Evolutionary conservation across 2,888 invertebrate species (phyloP).

Genomic region (Lasioglossum vierecki): DNA sequence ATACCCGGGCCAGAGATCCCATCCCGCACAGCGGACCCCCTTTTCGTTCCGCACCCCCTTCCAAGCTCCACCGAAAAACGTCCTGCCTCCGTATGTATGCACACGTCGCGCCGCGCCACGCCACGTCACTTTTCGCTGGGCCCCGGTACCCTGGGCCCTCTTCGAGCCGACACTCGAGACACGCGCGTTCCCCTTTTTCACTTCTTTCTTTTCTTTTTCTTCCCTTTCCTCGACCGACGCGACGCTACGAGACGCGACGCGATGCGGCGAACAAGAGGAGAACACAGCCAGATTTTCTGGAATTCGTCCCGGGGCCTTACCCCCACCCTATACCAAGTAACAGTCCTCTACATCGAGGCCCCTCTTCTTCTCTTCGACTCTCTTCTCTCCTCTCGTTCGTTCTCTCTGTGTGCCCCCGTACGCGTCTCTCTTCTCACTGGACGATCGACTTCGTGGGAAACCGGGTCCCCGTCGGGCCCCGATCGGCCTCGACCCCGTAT

Average conservation of each 20-base stretch:
- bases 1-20: constrained; percentile 49
- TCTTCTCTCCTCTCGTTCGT: background rate
- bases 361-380: background rate
- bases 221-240: constrained; percentile 10
- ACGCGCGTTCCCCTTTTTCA: constrained; percentile 60
- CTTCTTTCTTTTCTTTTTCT: constrained; percentile 50
- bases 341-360: background rate
- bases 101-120: constrained; percentile 48
- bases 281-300: constrained; percentile 69
- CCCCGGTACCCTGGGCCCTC: constrained; percentile 22
- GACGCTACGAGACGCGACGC: background rate
- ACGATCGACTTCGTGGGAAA: constrained; percentile 58
- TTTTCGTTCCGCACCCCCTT: background rate
- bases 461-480: constrained; percentile 39
- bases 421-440: background rate
- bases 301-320: constrained; percentile 55
- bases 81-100: constrained; percentile 45
- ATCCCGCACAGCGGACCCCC: background rate
- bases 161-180: constrained; percentile 73
- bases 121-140: constrained; percentile 54
- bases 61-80: constrained; percentile 21
- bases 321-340: background rate
- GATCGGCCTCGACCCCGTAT: constrained; percentile 53
- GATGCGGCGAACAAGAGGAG: constrained; percentile 12
- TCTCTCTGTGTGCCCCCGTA: background rate